Conservation (phyloP, 2,113 vertebrate species). For the Calonectris borealis region DNA sequence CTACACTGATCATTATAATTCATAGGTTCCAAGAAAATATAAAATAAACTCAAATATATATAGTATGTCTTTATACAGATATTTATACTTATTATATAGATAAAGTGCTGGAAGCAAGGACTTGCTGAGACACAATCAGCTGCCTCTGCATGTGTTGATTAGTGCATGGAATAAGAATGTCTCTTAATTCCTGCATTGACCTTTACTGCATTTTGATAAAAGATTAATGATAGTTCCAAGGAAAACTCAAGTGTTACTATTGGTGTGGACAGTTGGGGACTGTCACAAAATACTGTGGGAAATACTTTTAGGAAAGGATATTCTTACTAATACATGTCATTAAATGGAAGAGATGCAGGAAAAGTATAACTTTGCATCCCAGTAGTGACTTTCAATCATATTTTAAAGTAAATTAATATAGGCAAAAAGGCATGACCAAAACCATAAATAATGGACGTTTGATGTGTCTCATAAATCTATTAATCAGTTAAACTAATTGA, state of each 20-base stretch:
- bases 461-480: neutral
- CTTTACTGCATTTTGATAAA: neutral
- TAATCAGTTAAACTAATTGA: neutral
- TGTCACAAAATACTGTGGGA: no score
- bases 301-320: neutral
- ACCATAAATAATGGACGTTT: neutral
- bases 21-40: neutral
- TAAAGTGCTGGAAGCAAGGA: neutral
- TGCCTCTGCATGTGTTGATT: neutral
- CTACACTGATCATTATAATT: neutral
- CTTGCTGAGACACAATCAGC: neutral
- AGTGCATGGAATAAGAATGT: neutral
- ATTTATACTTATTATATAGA: no score
- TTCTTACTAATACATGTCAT: neutral
- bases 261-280: neutral
- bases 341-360: neutral
- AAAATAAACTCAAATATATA: neutral
- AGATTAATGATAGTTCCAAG: neutral
- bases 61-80: neutral
- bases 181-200: neutral
- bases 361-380: neutral
- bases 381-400: neutral
- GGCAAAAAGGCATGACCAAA: neutral
- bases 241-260: neutral
- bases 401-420: neutral